Percentiles rank a stretch among this genome's conserved stretches.
Evolutionary conservation across 2,888 invertebrate species (phyloP).

Genomic region (Mesorhabditis spiculigera): DNA sequence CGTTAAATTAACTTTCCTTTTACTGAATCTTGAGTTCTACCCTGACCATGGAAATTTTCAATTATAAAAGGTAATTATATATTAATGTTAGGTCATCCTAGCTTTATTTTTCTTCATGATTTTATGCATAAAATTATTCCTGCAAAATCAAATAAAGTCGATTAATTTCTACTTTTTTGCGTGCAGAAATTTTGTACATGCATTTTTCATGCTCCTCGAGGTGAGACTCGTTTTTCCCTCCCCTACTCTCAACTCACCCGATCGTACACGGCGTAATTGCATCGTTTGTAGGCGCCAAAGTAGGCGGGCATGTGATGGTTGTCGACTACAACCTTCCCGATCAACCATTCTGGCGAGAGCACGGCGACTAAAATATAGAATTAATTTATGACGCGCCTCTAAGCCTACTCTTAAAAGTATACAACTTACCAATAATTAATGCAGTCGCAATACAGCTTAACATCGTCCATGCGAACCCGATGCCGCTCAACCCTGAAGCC

Average conservation of each 20-base stretch:
- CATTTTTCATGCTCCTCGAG: too few relatives aligned
- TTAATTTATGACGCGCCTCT: neutral
- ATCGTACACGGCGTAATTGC: slow-evolving; percentile 67
- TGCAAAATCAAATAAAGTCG: too few relatives aligned
- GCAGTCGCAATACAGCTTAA: neutral
- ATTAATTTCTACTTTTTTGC: too few relatives aligned
- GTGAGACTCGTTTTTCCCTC: too few relatives aligned
- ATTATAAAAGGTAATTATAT: too few relatives aligned
- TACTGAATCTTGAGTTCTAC: too few relatives aligned
- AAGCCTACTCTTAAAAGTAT: neutral
- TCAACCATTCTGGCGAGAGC: slow-evolving; percentile 25
- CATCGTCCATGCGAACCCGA: neutral
- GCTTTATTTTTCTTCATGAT: neutral
- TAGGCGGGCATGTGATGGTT: slow-evolving; percentile 25
- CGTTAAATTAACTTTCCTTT: too few relatives aligned
- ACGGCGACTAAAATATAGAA: slow-evolving; percentile 15
- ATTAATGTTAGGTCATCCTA: neutral
- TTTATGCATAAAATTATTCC: too few relatives aligned
- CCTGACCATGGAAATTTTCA: too few relatives aligned
- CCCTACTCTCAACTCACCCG: slow-evolving; percentile 9
- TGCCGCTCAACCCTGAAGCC: neutral
- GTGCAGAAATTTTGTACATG: too few relatives aligned
- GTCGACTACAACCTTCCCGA: slow-evolving; percentile 18
- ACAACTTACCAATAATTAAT: slow-evolving; percentile 4
- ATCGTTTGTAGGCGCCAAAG: slow-evolving; percentile 71